These are phyloP conservation scores for Adela reaumurella DNA, from an alignment of 2,888 invertebrate species.

Conservation along the genomic window DNA sequence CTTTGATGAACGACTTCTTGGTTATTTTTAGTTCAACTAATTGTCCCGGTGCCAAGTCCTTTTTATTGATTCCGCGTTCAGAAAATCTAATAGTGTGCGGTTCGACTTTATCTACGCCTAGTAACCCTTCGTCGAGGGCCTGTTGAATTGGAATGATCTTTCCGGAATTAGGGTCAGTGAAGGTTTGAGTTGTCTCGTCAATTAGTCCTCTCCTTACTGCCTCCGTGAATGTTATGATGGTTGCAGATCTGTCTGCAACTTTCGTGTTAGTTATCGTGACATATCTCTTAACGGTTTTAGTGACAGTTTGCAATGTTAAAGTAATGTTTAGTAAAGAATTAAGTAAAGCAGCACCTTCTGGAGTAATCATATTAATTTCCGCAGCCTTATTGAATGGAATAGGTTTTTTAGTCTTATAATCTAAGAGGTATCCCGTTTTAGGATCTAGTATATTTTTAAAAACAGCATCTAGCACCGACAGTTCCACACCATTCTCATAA, in stretches of 20 bases:
- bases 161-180: constrained; percentile 72
- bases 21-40: constrained; percentile 51
- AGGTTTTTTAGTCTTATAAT: constrained; percentile 65
- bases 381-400: constrained; percentile 85
- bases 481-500: constrained; percentile 68
- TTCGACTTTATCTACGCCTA: constrained; percentile 60
- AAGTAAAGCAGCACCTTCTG: constrained; percentile 82
- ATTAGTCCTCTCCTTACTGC: constrained; percentile 75
- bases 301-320: constrained; percentile 82
- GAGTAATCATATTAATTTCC: constrained; percentile 77
- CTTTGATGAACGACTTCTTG: constrained; percentile 48
- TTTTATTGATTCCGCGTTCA: constrained; percentile 29
- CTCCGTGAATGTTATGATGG: constrained; percentile 70
- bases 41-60: constrained; percentile 42
- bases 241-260: constrained; percentile 51
- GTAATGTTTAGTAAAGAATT: constrained; percentile 85
- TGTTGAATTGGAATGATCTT: constrained; percentile 71
- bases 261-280: constrained; percentile 72
- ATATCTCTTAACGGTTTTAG: constrained; percentile 77
- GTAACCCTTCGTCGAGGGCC: constrained; percentile 70
- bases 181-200: constrained; percentile 72
- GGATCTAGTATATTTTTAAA: constrained; percentile 84
- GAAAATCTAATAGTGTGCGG: constrained; percentile 36
- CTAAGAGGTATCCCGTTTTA: constrained; percentile 79
- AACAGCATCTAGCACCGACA: constrained; percentile 85